A percentile compares a stretch with the other conserved stretches of the same genome.
These are phyloP conservation scores for Pseudolycoriella hygida DNA, from an alignment of 2,888 invertebrate species.

Conservation along the genomic window DNA sequence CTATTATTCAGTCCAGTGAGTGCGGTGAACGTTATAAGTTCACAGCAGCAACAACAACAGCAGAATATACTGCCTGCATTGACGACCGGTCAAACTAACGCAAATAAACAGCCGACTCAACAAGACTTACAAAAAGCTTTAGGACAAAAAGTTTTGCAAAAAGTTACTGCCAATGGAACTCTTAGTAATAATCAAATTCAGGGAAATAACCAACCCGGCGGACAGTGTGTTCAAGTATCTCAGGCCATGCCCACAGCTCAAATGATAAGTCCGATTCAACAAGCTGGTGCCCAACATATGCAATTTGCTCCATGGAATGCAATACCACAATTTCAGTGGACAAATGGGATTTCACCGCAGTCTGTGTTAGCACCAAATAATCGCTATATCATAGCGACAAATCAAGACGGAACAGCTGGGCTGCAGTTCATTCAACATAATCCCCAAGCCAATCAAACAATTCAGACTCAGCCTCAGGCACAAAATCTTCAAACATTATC, in stretches of 20 bases:
- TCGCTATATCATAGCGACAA: slow-evolving; percentile 66
- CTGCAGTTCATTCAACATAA: slow-evolving; percentile 63
- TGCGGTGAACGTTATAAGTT: slow-evolving; percentile 22
- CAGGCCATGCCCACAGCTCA: slow-evolving; percentile 56
- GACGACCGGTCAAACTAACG: slow-evolving; percentile 14
- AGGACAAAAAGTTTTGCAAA: slow-evolving; percentile 36
- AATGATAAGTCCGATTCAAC: slow-evolving; percentile 54
- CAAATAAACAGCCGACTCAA: slow-evolving; percentile 16
- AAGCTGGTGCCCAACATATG: slow-evolving; percentile 49
- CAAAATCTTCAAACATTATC: neutral
- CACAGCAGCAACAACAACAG: slow-evolving; percentile 28
- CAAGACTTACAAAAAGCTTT: slow-evolving; percentile 22
- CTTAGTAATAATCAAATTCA: slow-evolving; percentile 22
- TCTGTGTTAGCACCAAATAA: slow-evolving; percentile 57
- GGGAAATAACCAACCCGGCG: slow-evolving; percentile 32
- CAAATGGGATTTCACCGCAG: slow-evolving; percentile 48
- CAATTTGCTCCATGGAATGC: slow-evolving; percentile 35
- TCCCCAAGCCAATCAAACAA: slow-evolving; percentile 38
- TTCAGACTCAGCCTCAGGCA: slow-evolving; percentile 31
- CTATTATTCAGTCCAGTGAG: slow-evolving; percentile 47
- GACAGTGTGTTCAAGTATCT: slow-evolving; percentile 55
- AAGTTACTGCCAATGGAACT: slow-evolving; percentile 28
- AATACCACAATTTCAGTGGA: slow-evolving; percentile 58
- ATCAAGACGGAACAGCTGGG: slow-evolving; percentile 48
- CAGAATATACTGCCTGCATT: slow-evolving; percentile 23